Evolutionary conservation across 2,888 invertebrate species (phyloP), one percentile per base, ranked within the genome.

Genomic region (Incurvaria masculella): DNA sequence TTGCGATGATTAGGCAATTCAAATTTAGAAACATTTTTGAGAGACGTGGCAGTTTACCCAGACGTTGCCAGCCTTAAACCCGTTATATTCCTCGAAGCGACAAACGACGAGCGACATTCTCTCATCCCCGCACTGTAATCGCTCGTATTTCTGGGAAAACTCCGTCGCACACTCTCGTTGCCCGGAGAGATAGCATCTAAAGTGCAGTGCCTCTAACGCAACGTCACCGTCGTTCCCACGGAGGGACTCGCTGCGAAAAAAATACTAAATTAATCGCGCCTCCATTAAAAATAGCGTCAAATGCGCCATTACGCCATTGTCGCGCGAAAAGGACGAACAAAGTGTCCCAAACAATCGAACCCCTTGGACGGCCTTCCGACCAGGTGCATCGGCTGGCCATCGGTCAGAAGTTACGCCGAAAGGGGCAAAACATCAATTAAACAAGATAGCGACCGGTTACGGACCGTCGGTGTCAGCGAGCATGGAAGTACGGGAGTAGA

Each of bases 361-460:
- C 10, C 23, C 6, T 23, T 10, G 23, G 23, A 23, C 23, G 4
- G 33, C n/a, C n/a, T n/a, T n/a, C n/a, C n/a, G n/a, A n/a, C n/a
- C n/a, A n/a, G n/a, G n/a, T n/a, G n/a, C n/a, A n/a, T n/a, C n/a
- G n/a, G 40, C 64, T 60, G 70, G 70, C 68, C 72, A 65, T 64
- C 61, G 75, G 75, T 75, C 74, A 72, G 55, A 63, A 66, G 66
- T 70, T 64, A 64, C 62, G 56, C 58, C 56, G 14, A 33, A 8
- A 58, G 56, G 59, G 58, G 62, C 63, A 70, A 73, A 76, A 76
- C 75, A 76, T 74, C 70, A 73, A 76, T 76, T 75, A 73, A 67
- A 66, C 33, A 33, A 33, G 14, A 33, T 33, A 33, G 33, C 33
- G 14, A 33, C 33, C 33, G 33, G 33, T 33, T 33, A 14, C 33